A percentile compares a stretch with the other conserved stretches of the same genome.
Evolutionary conservation across 2,797 vertebrate genomes (phyloP).

Genomic region (Ibycter americanus): DNA sequence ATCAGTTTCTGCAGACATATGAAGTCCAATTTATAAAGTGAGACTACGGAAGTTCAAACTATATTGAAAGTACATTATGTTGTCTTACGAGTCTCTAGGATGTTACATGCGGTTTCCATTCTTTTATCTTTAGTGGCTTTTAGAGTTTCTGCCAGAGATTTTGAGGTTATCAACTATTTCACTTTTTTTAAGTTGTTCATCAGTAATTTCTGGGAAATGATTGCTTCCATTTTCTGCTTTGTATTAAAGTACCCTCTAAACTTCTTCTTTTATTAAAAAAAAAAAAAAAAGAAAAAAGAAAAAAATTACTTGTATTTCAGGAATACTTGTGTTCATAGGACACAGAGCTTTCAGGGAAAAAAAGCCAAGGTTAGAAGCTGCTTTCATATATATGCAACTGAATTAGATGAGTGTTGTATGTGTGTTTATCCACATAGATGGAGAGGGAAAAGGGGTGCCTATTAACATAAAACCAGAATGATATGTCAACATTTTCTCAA

Average conservation of each 20-base stretch:
- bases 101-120: background rate
- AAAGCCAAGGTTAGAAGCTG: background rate
- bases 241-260: background rate
- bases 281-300: too few species aligned
- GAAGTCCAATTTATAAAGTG: background rate
- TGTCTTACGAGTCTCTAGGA: background rate
- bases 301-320: background rate
- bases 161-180: background rate
- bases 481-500: background rate
- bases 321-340: background rate
- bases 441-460: background rate
- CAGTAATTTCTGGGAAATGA: background rate
- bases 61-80: background rate
- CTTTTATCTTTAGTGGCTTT: conserved; percentile 2
- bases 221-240: conserved; percentile 8
- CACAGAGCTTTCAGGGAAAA: background rate
- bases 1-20: background rate
- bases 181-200: background rate
- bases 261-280: background rate
- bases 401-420: background rate
- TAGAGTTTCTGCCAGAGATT: background rate
- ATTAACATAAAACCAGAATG: background rate
- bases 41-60: background rate
- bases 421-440: background rate
- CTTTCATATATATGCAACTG: background rate